phyloP scores from a whole-genome alignment of 2,888 invertebrate species.

The Zonitis immaculata region DNA sequence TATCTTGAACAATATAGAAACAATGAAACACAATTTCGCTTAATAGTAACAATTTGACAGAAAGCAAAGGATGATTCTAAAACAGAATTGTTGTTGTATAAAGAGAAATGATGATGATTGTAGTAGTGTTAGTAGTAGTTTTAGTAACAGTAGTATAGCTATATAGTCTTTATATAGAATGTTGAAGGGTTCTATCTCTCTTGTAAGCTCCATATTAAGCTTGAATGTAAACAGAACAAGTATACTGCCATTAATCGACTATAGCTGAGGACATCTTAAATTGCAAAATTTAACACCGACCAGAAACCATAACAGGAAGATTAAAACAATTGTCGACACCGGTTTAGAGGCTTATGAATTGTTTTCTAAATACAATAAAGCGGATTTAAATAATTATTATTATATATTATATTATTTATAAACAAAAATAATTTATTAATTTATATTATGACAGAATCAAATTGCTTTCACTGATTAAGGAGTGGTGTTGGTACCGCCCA shows the following conservation, averaged over 20 bases:
- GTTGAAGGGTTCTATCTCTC: constrained; percentile 22
- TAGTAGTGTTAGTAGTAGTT: constrained; percentile 5
- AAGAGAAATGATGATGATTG: constrained; percentile 15
- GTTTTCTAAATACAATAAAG: constrained; percentile 2
- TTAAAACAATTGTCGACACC: constrained; percentile 15
- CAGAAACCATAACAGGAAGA: constrained; percentile 21
- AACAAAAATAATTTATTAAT: background rate
- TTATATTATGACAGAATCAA: constrained; percentile 4
- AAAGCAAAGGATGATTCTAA: constrained; percentile 15
- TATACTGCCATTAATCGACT: constrained; percentile 25
- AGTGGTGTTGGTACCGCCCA: constrained; percentile 22
- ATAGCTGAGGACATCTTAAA: constrained; percentile 23
- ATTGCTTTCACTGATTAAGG: constrained; percentile 21
- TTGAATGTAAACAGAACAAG: constrained; percentile 26
- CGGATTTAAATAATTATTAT: constrained; percentile 7
- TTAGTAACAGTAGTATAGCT: no score
- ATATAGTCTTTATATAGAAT: constrained; percentile 18
- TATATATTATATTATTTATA: background rate
- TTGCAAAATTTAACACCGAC: constrained; percentile 22
- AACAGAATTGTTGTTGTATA: constrained; percentile 13
- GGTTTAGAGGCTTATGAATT: background rate
- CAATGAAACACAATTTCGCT: constrained; percentile 27
- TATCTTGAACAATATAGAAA: constrained; percentile 23
- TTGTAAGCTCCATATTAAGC: constrained; percentile 26
- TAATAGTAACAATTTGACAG: constrained; percentile 25